phyloP scores from a whole-genome alignment of 2,888 invertebrate genomes.

The Tipula vernalis region DNA sequence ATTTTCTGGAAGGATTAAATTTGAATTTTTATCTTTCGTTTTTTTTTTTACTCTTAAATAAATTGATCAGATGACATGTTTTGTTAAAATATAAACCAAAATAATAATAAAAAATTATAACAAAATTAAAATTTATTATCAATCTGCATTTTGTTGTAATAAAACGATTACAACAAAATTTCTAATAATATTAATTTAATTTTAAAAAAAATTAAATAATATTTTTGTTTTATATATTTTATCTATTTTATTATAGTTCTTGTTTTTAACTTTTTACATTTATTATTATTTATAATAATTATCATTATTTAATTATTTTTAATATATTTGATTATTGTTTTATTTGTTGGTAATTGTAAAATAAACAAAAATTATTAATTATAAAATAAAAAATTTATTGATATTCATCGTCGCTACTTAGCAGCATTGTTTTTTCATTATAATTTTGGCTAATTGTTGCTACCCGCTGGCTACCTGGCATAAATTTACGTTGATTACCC shows the following conservation, averaged over 20 bases:
- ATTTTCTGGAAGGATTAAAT: neutral
- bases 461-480: conserved; percentile 56
- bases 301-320: neutral
- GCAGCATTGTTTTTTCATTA: conserved; percentile 90
- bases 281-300: neutral
- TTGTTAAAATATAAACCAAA: neutral
- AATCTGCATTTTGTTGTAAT: neutral
- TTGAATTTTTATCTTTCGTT: neutral
- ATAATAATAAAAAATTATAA: neutral
- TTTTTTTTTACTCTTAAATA: neutral
- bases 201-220: neutral
- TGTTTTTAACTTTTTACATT: neutral
- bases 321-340: neutral
- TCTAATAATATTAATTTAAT: neutral
- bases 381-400: conserved; percentile 42
- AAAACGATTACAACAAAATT: no score
- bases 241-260: neutral
- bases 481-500: conserved; percentile 39
- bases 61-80: neutral
- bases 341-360: neutral
- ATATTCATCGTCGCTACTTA: conserved; percentile 93
- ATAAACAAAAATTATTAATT: neutral
- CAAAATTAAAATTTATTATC: neutral
- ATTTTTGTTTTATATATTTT: neutral
- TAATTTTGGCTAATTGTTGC: conserved; percentile 75